phyloP scores from a whole-genome alignment of 1,140 invertebrate species.

The Melanaphis sacchari region DNA sequence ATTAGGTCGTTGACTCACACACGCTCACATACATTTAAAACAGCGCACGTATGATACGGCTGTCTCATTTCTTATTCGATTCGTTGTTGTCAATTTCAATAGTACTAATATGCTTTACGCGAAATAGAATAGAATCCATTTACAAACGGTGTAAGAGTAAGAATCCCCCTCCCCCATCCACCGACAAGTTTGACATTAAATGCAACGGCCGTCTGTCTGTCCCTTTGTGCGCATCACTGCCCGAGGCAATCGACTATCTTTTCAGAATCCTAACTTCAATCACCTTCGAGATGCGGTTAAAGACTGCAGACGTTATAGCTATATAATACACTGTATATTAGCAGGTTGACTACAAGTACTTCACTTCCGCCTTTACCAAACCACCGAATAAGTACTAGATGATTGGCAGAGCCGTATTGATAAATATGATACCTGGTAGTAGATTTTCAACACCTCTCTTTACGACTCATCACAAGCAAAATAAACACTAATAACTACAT shows the following conservation, averaged over 20 bases:
- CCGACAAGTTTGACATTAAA: background rate
- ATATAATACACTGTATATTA: background rate
- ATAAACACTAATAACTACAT: no score
- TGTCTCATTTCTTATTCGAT: background rate
- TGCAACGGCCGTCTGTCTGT: background rate
- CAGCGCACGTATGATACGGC: slow-evolving; percentile 2
- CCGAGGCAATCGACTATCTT: background rate
- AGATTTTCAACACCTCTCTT: no score
- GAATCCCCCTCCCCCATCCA: no score
- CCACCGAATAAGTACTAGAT: background rate
- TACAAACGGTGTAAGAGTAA: background rate
- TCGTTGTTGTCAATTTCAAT: slow-evolving; percentile 31
- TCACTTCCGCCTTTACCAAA: background rate
- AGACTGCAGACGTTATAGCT: background rate
- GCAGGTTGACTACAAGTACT: background rate
- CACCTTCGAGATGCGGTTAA: background rate
- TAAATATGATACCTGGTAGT: no score
- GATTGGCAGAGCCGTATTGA: no score
- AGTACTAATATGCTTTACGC: background rate
- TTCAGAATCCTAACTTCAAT: background rate
- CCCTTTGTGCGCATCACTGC: background rate
- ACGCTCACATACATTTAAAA: background rate
- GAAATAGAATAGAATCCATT: slow-evolving; percentile 5
- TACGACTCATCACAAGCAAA: no score
- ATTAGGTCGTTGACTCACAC: background rate